These are phyloP conservation scores for Diaphora mendica DNA, from an alignment of 2,888 invertebrate species.

Conservation along the genomic window DNA sequence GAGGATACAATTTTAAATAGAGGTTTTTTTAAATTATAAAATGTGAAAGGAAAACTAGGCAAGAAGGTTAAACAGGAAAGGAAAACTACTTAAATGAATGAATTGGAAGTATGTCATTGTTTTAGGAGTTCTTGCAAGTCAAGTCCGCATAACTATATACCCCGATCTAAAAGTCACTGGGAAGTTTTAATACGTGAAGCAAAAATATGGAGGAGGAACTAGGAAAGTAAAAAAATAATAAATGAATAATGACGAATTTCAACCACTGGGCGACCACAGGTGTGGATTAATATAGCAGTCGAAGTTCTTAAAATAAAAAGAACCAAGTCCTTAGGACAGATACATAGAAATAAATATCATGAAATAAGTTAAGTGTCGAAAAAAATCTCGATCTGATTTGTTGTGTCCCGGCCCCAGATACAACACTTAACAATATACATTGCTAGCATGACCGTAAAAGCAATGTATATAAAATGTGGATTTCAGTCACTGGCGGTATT, in stretches of 20 bases:
- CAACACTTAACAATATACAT: not conserved
- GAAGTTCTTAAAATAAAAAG: too few species aligned
- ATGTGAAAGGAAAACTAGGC: not conserved
- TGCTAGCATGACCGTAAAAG: conserved; percentile 19
- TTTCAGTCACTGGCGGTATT: conserved; percentile 8
- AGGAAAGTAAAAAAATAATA: too few species aligned
- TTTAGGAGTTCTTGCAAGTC: not conserved
- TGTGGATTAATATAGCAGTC: too few species aligned
- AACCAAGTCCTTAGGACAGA: not conserved
- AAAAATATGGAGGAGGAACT: too few species aligned
- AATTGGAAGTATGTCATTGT: not conserved
- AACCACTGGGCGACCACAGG: too few species aligned
- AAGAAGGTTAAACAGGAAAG: not conserved
- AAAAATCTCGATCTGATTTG: not conserved
- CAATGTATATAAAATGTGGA: conserved; percentile 14
- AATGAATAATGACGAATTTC: too few species aligned
- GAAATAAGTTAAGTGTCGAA: not conserved
- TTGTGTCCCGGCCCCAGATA: not conserved
- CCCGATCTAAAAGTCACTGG: too few species aligned
- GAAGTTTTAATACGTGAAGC: too few species aligned
- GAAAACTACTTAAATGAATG: too few species aligned
- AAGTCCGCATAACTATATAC: too few species aligned
- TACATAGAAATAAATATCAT: not conserved
- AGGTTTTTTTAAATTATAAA: too few species aligned
- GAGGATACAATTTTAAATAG: too few species aligned